Conservation (phyloP, 2,888 invertebrate genomes). For the Mimachlamys varia region DNA sequence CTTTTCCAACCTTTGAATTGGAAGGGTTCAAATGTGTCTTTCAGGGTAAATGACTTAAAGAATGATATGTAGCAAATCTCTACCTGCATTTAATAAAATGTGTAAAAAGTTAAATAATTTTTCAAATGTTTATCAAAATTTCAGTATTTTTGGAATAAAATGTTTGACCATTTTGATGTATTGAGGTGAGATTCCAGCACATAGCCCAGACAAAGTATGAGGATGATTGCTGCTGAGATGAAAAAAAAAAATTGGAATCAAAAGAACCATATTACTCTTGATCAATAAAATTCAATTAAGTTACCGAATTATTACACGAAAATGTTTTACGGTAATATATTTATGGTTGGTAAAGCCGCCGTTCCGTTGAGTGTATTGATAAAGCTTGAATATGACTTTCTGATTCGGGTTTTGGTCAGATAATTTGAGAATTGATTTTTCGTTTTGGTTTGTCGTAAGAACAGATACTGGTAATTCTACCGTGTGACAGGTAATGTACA, state of each 20-base stretch:
- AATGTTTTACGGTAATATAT: not conserved
- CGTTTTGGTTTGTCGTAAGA: not conserved
- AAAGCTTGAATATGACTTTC: not conserved
- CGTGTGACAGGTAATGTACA: conserved; percentile 11
- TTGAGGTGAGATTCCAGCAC: no score
- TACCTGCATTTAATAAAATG: not conserved
- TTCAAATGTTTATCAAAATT: no score
- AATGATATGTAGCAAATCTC: not conserved
- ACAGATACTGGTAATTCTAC: not conserved
- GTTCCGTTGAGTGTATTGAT: not conserved
- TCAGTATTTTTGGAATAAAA: not conserved
- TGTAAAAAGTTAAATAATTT: no score
- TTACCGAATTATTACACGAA: not conserved
- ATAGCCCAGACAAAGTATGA: no score
- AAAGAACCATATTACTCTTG: not conserved
- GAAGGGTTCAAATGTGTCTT: no score
- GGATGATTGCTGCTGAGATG: no score
- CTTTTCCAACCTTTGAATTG: no score
- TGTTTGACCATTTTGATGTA: not conserved
- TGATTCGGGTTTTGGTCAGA: not conserved
- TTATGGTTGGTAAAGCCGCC: not conserved
- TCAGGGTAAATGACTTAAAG: no score
- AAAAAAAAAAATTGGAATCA: not conserved
- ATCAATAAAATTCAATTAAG: not conserved
- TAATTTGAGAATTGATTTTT: not conserved